A percentile compares a stretch with the other conserved stretches of the same genome.
phyloP scores from a whole-genome alignment of 2,113 vertebrate species.

The Herpetotheres cachinnans region DNA sequence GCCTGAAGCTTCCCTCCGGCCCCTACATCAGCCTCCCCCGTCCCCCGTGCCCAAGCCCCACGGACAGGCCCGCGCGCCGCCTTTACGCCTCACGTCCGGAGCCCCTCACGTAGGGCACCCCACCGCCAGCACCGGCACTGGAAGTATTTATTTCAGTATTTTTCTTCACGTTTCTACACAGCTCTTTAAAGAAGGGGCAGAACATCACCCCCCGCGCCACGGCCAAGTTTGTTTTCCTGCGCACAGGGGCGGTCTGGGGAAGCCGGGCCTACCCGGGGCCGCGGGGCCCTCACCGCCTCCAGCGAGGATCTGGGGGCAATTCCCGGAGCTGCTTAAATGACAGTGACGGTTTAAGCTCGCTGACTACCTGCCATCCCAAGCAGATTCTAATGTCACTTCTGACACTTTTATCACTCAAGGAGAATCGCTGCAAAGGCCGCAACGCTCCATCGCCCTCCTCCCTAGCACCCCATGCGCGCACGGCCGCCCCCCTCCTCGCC shows the following conservation, averaged over 20 bases:
- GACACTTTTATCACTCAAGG: not conserved
- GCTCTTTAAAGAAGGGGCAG: not conserved
- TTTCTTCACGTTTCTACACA: not conserved
- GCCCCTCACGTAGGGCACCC: fast-evolving
- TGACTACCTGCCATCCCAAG: not conserved
- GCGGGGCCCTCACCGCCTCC: too few species aligned
- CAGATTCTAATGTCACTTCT: not conserved
- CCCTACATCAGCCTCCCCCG: not conserved
- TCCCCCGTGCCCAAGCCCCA: not conserved
- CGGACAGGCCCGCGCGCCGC: fast-evolving
- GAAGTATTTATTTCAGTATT: not conserved
- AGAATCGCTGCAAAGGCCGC: not conserved
- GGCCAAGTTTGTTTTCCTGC: not conserved
- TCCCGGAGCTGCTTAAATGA: not conserved
- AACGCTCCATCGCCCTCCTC: not conserved
- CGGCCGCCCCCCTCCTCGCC: too few species aligned
- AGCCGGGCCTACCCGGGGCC: too few species aligned
- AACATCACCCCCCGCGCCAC: fast-evolving
- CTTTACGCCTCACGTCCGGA: not conserved
- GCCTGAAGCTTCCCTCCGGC: not conserved
- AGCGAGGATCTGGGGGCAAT: too few species aligned
- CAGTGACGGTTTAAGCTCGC: not conserved
- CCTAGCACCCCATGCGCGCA: not conserved
- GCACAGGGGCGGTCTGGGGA: too few species aligned
- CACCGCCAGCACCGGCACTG: fast-evolving